Evolutionary conservation across 2,113 vertebrate genomes (phyloP).

Genomic region (Pampusana beccarii): DNA sequence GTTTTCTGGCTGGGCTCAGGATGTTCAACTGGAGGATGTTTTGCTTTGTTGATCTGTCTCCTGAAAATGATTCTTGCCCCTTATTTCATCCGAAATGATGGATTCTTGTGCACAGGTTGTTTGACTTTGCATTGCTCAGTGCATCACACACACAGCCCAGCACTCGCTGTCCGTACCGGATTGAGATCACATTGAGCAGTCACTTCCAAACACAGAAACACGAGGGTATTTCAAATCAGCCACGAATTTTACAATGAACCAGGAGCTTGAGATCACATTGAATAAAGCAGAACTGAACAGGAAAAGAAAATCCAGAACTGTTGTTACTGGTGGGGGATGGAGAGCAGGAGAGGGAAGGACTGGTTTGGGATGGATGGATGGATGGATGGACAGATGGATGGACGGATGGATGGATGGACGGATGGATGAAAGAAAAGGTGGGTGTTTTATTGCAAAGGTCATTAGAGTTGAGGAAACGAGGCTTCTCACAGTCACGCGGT

Average conservation of each 20-base stretch:
- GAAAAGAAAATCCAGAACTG: background rate
- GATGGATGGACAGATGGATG: no score
- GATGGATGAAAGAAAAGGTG: background rate
- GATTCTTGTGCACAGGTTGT: background rate
- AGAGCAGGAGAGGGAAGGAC: background rate
- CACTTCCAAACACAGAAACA: background rate
- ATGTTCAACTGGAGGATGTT: background rate
- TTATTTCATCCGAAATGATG: background rate
- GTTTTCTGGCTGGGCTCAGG: background rate
- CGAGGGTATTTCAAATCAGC: background rate
- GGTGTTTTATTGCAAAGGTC: background rate
- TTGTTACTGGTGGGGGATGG: no score
- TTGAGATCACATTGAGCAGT: no score
- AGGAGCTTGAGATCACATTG: background rate
- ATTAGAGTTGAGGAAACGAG: background rate
- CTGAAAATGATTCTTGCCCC: background rate
- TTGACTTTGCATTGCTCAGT: background rate
- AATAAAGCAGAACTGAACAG: no score
- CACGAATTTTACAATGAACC: background rate
- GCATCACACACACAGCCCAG: rapidly evolving
- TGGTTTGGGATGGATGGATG: background rate
- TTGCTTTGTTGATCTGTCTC: background rate
- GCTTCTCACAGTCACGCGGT: rapidly evolving
- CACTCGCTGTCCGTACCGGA: background rate
- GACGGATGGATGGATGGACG: no score